Evolutionary conservation across 92 coral and sea anemone species (phyloP), one percentile per base, ranked within the genome.

Genomic region (Zoanthus sansibaricus): DNA sequence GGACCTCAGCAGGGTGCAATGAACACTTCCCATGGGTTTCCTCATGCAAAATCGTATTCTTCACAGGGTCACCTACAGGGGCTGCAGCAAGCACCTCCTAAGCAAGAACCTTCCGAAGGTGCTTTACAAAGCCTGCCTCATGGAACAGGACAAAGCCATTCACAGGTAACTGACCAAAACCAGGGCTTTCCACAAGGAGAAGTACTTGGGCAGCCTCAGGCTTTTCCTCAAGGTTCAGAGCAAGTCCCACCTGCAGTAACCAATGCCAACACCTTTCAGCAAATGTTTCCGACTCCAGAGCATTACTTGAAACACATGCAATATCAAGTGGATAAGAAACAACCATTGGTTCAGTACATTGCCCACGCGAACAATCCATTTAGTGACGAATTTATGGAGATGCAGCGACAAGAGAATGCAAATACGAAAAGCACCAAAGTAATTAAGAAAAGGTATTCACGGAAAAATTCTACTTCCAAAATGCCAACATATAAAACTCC

Each of bases 341-440:
- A 90, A 69, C 98, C 96, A 45, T 77, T 91, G 5, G 98, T 95
- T 55, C 92, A 89, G 33, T 95, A 95, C 80, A 92, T 95, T 61
- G 98, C 98, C 46, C 94, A 95, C 68, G 96, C 96, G 18, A 95
- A 95, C 88, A 95, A 95, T 67, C 98, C 98, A 10, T 95, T 95
- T 79, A 95, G 98, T 75, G 98, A 95, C 17, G 91, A 91, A 82
- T 95, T 95, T 71, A 94, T 87, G 56, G 87, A 79, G 17, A 83
- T 88, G 47, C 93, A 92, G 61, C 84, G 71, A 2, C 86, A 78
- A 64, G 86, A 86, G 47, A 76, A 85, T 17, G 70, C 47, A 9
- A 67, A 51, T 46, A 74, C 20, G 20, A 80, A 80, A 15, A 44
- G 74, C 58, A 30, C 85, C 47, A 80, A 80, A 66, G 75, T 45